These are phyloP conservation scores for Probaryconus sp. DNA, from an alignment of 1,140 invertebrate genomes.

Conservation along the genomic window DNA sequence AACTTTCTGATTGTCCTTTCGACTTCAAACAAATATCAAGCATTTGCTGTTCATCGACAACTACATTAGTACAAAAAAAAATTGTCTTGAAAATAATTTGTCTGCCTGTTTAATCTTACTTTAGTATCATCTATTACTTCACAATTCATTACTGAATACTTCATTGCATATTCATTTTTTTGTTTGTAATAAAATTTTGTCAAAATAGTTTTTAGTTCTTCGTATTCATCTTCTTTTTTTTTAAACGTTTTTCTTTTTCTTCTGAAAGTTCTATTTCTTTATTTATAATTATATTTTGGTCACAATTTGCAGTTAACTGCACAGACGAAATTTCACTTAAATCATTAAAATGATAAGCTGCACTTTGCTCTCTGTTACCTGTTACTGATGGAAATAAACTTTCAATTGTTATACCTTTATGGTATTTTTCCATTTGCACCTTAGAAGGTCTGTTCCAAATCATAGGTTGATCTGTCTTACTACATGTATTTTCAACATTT, in stretches of 20 bases:
- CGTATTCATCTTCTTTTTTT: background rate
- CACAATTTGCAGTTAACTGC: background rate
- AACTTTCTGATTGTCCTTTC: background rate
- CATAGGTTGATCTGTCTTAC: no score
- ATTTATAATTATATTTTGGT: background rate
- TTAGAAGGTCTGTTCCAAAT: no score
- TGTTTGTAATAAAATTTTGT: background rate
- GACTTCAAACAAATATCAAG: background rate
- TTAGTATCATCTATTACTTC: background rate
- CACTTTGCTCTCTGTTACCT: background rate
- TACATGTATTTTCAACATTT: no score
- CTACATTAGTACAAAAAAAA: background rate
- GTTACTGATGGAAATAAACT: no score
- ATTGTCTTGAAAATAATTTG: background rate
- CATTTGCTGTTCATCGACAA: background rate
- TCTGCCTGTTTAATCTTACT: background rate
- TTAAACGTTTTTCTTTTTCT: background rate
- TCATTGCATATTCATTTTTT: background rate
- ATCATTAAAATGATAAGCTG: background rate
- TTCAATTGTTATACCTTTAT: no score
- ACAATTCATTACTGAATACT: background rate
- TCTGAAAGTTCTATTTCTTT: background rate
- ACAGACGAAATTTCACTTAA: background rate
- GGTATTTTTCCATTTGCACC: no score
- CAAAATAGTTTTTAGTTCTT: background rate